Evolutionary conservation across 2,797 vertebrate species (phyloP), one percentile per base, ranked within the genome.

Genomic region (Triplophysa bombifrons): DNA sequence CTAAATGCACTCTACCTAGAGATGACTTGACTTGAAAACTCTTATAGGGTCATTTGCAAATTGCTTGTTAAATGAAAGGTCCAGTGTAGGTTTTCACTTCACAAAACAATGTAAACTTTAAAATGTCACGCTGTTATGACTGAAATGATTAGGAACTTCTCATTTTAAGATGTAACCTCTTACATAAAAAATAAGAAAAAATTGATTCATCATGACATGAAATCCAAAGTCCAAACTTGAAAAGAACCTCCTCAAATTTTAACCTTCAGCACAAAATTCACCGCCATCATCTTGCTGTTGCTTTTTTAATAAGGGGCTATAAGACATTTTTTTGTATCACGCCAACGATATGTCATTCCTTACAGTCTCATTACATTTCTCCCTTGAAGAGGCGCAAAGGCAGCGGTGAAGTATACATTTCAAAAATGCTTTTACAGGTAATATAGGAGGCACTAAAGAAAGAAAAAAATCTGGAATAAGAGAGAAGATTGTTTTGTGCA

Each of bases 341-440:
- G 16, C 30, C 7, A 17, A 71, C 76, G 55, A 67, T 74, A 72
- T 51, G 27, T 61, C 38, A 78, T 70, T 72, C 76, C 73, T 60
- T 63, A n/a, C n/a, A 78, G 83, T 50, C 78, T 83, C 78, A 82
- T 84, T 84, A 84, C 68, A 64, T 60, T 68, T 51, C 72, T 75
- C 66, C 53, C 50, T 51, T 56, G 63, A 76, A 75, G 60, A 34
- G 27, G 19, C 74, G 75, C 20, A 75, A 67, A 51, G 61, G 48
- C 72, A 74, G 73, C 73, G 41, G 53, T 50, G 64, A 67, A 75
- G 48, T 75, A 69, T 69, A 65, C 51, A 81, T 78, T 69, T 70
- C 67, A 78, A 80, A 85, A 74, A 63, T 80, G 65, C 74, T 41
- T 65, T 66, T 78, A 53, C 60, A 85, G 67, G 65, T 80, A 71